These are phyloP conservation scores for Caenorhabditis sp. DNA, from an alignment of 2,888 invertebrate genomes.

Conservation along the genomic window DNA sequence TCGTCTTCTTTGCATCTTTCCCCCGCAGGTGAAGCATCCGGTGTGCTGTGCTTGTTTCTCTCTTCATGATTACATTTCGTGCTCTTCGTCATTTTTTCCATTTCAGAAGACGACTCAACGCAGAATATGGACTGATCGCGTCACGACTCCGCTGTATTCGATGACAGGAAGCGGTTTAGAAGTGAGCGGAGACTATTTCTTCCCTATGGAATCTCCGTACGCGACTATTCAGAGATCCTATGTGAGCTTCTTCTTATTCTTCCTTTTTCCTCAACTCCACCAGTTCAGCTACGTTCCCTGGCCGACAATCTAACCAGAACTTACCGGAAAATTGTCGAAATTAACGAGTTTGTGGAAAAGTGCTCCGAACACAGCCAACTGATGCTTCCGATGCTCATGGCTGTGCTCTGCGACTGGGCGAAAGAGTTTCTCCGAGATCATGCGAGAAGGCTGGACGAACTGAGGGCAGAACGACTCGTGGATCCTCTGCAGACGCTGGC, in stretches of 20 bases:
- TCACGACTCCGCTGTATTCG: constrained; percentile 32
- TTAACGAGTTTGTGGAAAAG: constrained; percentile 41
- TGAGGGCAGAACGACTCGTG: constrained; percentile 26
- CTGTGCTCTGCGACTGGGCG: constrained; percentile 30
- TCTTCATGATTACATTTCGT: background rate
- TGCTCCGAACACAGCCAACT: constrained; percentile 37
- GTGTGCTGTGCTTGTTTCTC: background rate
- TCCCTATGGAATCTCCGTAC: constrained; percentile 31
- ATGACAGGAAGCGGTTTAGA: constrained; percentile 29
- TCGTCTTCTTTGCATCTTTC: too few species aligned
- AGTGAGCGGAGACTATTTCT: constrained; percentile 43
- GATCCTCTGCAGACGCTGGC: constrained; percentile 45
- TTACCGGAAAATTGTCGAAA: constrained; percentile 31
- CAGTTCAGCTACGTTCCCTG: constrained; percentile 36
- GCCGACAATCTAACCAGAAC: constrained; percentile 36
- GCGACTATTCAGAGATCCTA: constrained; percentile 42
- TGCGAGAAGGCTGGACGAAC: constrained; percentile 21
- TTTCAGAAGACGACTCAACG: constrained; percentile 43
- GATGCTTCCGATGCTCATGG: constrained; percentile 37
- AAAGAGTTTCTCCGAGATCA: constrained; percentile 53
- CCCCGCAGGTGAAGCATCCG: too few species aligned
- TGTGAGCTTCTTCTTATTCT: constrained; percentile 29
- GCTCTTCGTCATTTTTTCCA: too few species aligned
- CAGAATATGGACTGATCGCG: constrained; percentile 39
- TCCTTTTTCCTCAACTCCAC: background rate